Evolutionary conservation across 35 echinoderm and acorn worm genomes (phyloP), one percentile per base, ranked within the genome.

Genomic region (Strongylocentrotus purpuratus): DNA sequence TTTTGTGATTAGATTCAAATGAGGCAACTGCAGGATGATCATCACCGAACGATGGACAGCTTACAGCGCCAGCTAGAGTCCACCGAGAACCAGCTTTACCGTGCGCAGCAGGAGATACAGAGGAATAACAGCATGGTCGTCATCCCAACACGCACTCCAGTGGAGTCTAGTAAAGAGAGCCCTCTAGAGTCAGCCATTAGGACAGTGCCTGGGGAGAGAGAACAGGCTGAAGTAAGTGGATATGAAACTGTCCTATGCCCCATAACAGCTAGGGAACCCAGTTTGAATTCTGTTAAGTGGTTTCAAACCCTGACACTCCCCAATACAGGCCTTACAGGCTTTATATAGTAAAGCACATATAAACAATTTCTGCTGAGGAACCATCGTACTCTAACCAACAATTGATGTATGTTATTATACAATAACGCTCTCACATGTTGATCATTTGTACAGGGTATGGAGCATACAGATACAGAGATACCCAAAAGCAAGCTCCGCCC

Each of bases 51-150:
- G 1, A 52, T 96, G 65, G 94, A 96, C 18, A 91, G 94, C 58
- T 87, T 99, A 70, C 98, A 99, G 93, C 96, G 96, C 12, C 98
- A 99, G 90, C 95, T 99, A 13, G 98, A 99, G 35, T 92, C 91
- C 28, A 96, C 96, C 2, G 98, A 99, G 92, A 99, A 97, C 88
- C 96, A 99, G 48, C 47, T 99, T n/a, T 99, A 94, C 91, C 92
- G 95, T 17, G 46, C 96, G 33, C 98, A 97, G 95, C 92, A 97
- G 45, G 96, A 99, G 45, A 96, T 96, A 41, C 96, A 97, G 87
- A 85, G 70, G 33, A 95, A 88, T 33, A 92, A 85, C 59, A 52
- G 31, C 88, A 92, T 47, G 88, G 91, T 93, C 12, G 46, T 93
- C 17, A 33, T 58, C 33, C 91, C 91, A 58, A 93, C 45, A 33